These are phyloP conservation scores for Apteryx mantelli DNA, from an alignment of 2,113 vertebrate genomes.

Conservation along the genomic window DNA sequence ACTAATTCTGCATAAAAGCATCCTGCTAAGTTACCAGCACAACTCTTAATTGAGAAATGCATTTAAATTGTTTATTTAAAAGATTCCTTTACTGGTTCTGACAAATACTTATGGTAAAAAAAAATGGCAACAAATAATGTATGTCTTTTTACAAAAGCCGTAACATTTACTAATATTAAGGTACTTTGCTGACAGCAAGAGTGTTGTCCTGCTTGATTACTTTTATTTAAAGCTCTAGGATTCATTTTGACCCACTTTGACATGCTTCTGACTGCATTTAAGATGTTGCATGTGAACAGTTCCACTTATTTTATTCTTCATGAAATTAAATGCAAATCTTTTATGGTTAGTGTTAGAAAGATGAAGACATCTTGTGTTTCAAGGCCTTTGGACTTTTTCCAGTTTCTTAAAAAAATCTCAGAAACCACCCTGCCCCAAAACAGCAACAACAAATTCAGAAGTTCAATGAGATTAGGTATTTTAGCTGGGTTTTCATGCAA, in stretches of 20 bases:
- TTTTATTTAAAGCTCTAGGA: not conserved
- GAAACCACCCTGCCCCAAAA: not conserved
- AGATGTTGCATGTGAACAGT: not conserved
- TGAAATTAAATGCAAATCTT: not conserved
- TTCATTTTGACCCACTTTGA: not conserved
- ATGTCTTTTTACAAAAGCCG: not conserved
- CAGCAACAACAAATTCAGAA: not conserved
- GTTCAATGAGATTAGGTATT: not conserved
- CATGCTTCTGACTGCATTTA: not conserved
- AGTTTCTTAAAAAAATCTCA: not conserved
- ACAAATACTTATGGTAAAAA: not conserved
- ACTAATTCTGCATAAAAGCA: constrained; percentile 15
- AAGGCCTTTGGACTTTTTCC: not conserved
- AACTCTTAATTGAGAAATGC: not conserved
- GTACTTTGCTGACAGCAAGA: not conserved
- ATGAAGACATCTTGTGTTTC: not conserved
- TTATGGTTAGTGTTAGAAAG: too few relatives aligned
- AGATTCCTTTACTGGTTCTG: not conserved
- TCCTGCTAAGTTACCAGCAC: not conserved
- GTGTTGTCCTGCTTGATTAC: not conserved
- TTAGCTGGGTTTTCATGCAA: not conserved
- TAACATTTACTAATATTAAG: not conserved
- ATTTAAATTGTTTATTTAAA: not conserved
- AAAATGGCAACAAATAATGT: not conserved
- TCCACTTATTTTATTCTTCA: not conserved